Evolutionary conservation across 2,888 invertebrate species (phyloP).

Genomic region (Aleiodes alternator): DNA sequence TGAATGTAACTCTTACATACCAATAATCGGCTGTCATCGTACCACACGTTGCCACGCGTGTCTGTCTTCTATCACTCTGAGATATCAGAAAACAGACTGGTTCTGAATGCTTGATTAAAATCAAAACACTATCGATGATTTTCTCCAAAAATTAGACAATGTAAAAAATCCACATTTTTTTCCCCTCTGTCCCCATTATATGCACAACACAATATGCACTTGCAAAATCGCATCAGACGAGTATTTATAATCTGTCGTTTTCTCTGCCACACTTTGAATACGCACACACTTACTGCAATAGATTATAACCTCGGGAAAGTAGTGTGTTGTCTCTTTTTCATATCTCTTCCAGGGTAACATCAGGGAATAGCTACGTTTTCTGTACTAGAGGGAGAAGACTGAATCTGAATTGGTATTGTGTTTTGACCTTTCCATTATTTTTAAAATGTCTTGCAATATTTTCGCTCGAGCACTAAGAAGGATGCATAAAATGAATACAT

Average conservation of each 20-base stretch:
- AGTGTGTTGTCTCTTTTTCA: conserved; percentile 22
- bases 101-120: conserved; percentile 6
- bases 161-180: neutral
- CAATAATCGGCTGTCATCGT: conserved; percentile 27
- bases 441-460: neutral
- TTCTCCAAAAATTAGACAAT: neutral
- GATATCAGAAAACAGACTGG: conserved; percentile 11
- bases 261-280: conserved; percentile 41
- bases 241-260: conserved; percentile 37
- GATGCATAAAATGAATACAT: conserved; percentile 4
- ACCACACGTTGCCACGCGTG: neutral
- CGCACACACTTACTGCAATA: conserved; percentile 30
- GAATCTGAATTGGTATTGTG: conserved; percentile 17
- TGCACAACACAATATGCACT: conserved; percentile 30
- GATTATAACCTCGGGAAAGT: conserved; percentile 40
- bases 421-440: conserved; percentile 20
- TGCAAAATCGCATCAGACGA: conserved; percentile 2
- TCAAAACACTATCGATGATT: neutral
- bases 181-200: neutral
- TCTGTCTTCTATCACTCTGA: neutral
- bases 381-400: conserved; percentile 3
- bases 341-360: conserved; percentile 17
- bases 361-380: conserved; percentile 5
- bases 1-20: conserved; percentile 34
- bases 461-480: neutral